Evolutionary conservation across 2,888 invertebrate species (phyloP).

Genomic region (Nasonovia ribisnigri): DNA sequence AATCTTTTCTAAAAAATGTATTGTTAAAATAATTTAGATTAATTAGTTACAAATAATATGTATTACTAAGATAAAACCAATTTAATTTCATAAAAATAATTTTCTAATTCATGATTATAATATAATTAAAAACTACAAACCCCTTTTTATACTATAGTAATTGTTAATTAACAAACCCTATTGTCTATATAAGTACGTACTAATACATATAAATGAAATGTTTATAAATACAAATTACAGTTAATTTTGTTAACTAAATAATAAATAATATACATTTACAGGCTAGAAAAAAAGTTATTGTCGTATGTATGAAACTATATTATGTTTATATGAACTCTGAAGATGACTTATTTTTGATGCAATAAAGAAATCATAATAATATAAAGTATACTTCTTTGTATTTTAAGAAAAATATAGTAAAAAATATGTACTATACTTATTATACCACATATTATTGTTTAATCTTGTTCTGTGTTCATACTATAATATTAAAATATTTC

Average conservation of each 20-base stretch:
- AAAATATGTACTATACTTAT: background rate
- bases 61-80: background rate
- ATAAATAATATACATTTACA: background rate
- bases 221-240: background rate
- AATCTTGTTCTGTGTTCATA: too few relatives aligned
- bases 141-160: background rate
- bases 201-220: background rate
- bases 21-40: background rate
- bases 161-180: background rate
- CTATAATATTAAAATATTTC: too few relatives aligned
- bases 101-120: background rate
- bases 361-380: background rate
- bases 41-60: background rate
- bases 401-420: background rate
- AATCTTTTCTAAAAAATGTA: background rate
- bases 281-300: background rate
- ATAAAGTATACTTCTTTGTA: background rate
- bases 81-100: background rate
- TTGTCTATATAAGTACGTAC: background rate
- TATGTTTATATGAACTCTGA: background rate
- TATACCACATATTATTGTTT: too few relatives aligned
- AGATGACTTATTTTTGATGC: background rate
- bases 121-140: background rate
- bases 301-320: background rate
- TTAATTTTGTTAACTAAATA: background rate